Conservation (phyloP, 1,140 invertebrate genomes). For the Drosophila parabipectinata region DNA sequence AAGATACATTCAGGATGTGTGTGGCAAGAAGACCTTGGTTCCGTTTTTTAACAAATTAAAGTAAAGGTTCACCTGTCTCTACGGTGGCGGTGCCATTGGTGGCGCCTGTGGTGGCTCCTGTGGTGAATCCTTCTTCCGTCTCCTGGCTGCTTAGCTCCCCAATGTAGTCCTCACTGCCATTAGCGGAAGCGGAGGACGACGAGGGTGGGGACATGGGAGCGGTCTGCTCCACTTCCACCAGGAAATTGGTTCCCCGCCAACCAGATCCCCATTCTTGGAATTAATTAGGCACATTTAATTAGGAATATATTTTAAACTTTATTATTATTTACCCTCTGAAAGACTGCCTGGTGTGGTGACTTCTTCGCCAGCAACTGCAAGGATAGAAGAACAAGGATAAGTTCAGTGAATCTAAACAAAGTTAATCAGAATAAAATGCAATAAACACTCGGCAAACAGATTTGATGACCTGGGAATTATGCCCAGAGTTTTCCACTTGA, state of each 20-base stretch:
- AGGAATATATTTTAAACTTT: not conserved
- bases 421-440: not conserved
- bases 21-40: not conserved
- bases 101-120: conserved; percentile 43
- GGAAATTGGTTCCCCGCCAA: conserved; percentile 77
- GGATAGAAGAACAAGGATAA: not conserved
- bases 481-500: conserved; percentile 32
- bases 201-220: conserved; percentile 54
- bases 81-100: conserved; percentile 48
- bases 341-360: conserved; percentile 64
- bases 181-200: conserved; percentile 25
- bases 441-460: conserved; percentile 33
- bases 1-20: conserved; percentile 1
- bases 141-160: conserved; percentile 66
- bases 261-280: conserved; percentile 79
- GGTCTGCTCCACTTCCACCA: conserved; percentile 80
- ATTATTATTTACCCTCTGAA: conserved; percentile 68
- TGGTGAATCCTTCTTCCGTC: conserved; percentile 36
- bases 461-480: conserved; percentile 32
- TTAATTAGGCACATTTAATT: not conserved
- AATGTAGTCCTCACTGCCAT: conserved; percentile 63
- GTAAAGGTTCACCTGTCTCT: conserved; percentile 47
- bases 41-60: conserved; percentile 10
- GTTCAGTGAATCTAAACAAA: not conserved
- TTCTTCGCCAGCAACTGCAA: conserved; percentile 69